Conservation (phyloP, 2,888 invertebrate genomes). For the Gnatocerus cornutus region DNA sequence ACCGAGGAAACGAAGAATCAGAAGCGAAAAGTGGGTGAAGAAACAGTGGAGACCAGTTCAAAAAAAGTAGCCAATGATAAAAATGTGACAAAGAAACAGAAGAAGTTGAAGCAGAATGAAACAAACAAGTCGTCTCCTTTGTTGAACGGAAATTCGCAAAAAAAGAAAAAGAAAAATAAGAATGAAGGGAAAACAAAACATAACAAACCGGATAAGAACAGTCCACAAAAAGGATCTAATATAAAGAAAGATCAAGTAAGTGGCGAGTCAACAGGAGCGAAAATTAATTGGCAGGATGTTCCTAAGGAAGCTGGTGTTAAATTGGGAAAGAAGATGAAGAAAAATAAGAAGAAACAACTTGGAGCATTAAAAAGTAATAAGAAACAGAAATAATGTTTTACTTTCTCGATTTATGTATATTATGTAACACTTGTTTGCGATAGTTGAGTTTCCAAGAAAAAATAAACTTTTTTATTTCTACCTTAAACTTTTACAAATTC, state of each 20-base stretch:
- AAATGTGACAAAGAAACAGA: not conserved
- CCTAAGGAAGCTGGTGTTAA: conserved; percentile 55
- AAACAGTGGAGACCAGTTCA: not conserved
- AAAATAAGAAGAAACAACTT: conserved; percentile 54
- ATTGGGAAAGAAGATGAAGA: conserved; percentile 58
- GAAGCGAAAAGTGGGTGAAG: conserved; percentile 18
- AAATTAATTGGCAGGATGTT: conserved; percentile 50
- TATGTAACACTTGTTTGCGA: not conserved
- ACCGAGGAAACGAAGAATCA: conserved; percentile 50
- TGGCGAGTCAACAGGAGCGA: conserved; percentile 1
- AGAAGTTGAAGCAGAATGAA: not conserved
- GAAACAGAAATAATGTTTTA: conserved; percentile 32
- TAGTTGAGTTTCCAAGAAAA: too few species aligned
- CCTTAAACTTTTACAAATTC: conserved; percentile 65
- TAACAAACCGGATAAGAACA: too few species aligned
- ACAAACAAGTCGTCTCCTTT: not conserved
- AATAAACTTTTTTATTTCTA: not conserved
- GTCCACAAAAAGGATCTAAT: not conserved
- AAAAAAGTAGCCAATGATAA: not conserved
- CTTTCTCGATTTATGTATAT: too few species aligned
- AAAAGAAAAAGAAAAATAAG: conserved; percentile 31
- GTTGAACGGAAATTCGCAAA: not conserved
- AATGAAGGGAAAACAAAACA: too few species aligned
- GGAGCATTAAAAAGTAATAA: conserved; percentile 30
- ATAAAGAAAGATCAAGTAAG: conserved; percentile 1